Evolutionary conservation across 2,113 vertebrate genomes (phyloP).

Genomic region (Desmodus rotundus): DNA sequence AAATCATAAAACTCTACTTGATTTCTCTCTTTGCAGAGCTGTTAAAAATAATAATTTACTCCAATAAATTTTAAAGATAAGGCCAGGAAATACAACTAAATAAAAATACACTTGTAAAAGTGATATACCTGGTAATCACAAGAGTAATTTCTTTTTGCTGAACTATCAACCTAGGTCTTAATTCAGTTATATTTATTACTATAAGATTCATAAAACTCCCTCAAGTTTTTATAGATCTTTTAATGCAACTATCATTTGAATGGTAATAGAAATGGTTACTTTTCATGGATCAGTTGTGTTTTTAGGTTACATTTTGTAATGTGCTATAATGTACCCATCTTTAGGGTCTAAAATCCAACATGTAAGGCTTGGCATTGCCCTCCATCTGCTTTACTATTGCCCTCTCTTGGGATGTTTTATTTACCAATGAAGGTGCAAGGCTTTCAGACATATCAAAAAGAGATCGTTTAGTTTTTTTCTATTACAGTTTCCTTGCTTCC

Average conservation of each 20-base stretch:
- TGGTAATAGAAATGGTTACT: not conserved
- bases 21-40: conserved; percentile 47
- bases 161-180: not conserved
- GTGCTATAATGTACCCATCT: not conserved
- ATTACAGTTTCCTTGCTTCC: not conserved
- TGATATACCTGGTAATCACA: conserved; percentile 48
- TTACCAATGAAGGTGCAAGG: not conserved
- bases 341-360: not conserved
- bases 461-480: not conserved
- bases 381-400: not conserved
- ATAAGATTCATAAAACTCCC: not conserved
- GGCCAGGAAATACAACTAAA: conserved; percentile 34
- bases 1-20: conserved; percentile 38
- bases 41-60: conserved; percentile 53
- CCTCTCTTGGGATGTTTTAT: not conserved
- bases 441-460: not conserved
- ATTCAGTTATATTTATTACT: conserved; percentile 43
- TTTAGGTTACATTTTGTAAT: conserved; percentile 13
- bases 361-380: not conserved
- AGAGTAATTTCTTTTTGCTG: not conserved
- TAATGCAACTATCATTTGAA: not conserved
- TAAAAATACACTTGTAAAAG: conserved; percentile 55
- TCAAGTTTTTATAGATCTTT: conserved; percentile 14
- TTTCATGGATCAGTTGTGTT: not conserved
- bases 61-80: conserved; percentile 47